Evolutionary conservation across 2,888 invertebrate species (phyloP).

Genomic region (Pollenia amentaria): DNA sequence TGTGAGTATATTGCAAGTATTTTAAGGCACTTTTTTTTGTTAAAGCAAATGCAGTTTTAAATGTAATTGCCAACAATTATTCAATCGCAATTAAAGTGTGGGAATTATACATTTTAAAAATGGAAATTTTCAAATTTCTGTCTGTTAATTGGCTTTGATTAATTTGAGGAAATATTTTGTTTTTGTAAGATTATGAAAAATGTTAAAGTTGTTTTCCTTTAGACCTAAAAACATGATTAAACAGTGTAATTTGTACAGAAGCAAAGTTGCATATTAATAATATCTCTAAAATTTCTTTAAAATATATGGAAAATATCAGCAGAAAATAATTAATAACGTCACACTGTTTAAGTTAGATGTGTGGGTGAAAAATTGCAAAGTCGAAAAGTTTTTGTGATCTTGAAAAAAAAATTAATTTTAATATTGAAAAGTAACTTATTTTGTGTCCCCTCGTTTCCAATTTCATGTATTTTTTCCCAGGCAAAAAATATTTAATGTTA

Average conservation of each 20-base stretch:
- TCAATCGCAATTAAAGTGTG: conserved; percentile 70
- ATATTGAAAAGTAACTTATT: too few species aligned
- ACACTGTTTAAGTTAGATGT: too few species aligned
- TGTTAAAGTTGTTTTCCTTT: conserved; percentile 15
- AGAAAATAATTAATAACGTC: neutral
- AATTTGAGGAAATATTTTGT: conserved; percentile 58
- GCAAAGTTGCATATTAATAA: conserved; percentile 39
- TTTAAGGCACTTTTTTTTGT: conserved; percentile 27
- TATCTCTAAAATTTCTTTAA: conserved; percentile 24
- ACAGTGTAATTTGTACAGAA: conserved; percentile 38
- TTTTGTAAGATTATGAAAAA: neutral
- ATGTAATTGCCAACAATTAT: conserved; percentile 68
- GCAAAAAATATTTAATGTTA: too few species aligned
- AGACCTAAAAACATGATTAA: conserved; percentile 41
- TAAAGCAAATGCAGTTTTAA: conserved; percentile 42
- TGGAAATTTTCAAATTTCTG: conserved; percentile 3
- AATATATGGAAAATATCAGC: neutral
- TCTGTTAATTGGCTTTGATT: conserved; percentile 65
- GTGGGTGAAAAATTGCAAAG: too few species aligned
- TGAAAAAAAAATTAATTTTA: too few species aligned
- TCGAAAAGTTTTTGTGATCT: too few species aligned
- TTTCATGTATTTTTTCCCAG: too few species aligned
- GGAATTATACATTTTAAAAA: conserved; percentile 60
- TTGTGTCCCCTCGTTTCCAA: too few species aligned
- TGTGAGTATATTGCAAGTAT: conserved; percentile 13